A percentile compares a stretch with the other conserved stretches of the same genome.
phyloP scores from a whole-genome alignment of 2,113 vertebrate species.

The Brachyistius frenatus region DNA sequence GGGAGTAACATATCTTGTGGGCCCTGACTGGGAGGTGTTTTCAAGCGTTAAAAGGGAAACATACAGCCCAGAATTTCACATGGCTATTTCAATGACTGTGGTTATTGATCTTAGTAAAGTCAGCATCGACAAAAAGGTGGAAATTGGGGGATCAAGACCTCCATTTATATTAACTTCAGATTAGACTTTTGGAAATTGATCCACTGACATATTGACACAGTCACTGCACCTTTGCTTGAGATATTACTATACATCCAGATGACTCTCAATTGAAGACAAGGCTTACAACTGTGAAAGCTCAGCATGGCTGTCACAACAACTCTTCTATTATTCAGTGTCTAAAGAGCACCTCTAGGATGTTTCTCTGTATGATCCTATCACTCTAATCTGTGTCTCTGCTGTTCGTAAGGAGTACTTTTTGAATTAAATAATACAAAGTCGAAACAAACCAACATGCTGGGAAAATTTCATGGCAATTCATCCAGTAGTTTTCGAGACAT shows the following conservation, averaged over 20 bases:
- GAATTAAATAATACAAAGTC: no score
- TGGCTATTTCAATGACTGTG: neutral
- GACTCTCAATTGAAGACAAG: neutral
- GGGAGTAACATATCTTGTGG: neutral
- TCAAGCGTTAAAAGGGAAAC: neutral
- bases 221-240: neutral
- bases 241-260: neutral
- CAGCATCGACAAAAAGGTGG: neutral
- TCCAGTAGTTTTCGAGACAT: no score
- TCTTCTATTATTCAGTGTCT: neutral
- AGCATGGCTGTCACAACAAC: neutral
- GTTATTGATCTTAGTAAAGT: slow-evolving; percentile 4
- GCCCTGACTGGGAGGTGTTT: neutral
- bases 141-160: neutral
- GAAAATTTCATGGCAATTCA: no score
- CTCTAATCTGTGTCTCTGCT: neutral
- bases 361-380: neutral
- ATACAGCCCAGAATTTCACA: neutral
- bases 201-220: neutral
- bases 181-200: slow-evolving; percentile 8
- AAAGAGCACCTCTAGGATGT: neutral
- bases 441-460: no score
- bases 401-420: neutral
- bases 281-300: slow-evolving; percentile 12
- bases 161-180: neutral